These are phyloP conservation scores for Ctenosaura bakeri DNA, from an alignment of 2,797 vertebrate species.

Conservation along the genomic window DNA sequence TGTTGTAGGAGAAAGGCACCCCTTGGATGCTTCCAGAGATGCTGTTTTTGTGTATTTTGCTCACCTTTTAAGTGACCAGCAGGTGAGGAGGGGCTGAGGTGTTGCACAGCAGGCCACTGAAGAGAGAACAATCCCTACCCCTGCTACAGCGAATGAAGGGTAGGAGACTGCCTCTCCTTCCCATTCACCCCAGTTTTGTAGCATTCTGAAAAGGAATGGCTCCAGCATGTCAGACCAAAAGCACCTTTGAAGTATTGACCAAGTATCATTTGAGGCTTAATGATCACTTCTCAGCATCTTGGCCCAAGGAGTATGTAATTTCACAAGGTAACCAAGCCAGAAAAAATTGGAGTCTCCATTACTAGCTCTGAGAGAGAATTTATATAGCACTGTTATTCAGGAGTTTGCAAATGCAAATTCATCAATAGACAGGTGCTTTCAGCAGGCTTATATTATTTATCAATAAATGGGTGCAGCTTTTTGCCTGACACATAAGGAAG, in stretches of 20 bases:
- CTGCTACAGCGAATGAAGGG: not conserved
- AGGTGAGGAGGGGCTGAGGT: not conserved
- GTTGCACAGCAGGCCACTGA: not conserved
- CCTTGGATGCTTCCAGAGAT: not conserved
- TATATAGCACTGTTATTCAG: not conserved
- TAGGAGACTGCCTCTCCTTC: too few relatives aligned
- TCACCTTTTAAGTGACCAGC: not conserved
- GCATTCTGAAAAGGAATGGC: not conserved
- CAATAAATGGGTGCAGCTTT: not conserved
- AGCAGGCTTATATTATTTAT: not conserved
- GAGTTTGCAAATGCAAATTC: not conserved
- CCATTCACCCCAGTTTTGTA: not conserved
- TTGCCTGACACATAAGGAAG: not conserved
- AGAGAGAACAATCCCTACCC: too few relatives aligned
- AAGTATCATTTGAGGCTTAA: conserved; percentile 10
- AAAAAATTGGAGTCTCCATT: not conserved
- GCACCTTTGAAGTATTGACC: conserved; percentile 6
- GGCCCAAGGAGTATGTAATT: not conserved
- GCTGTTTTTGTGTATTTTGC: not conserved
- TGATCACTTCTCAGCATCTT: not conserved
- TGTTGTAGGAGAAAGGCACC: too few relatives aligned
- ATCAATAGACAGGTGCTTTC: not conserved
- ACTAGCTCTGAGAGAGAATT: not conserved
- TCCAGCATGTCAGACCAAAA: not conserved
- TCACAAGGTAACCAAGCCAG: not conserved